Evolutionary conservation across 2,888 invertebrate genomes (phyloP), one percentile per base, ranked within the genome.

Genomic region (Sipha maydis): DNA sequence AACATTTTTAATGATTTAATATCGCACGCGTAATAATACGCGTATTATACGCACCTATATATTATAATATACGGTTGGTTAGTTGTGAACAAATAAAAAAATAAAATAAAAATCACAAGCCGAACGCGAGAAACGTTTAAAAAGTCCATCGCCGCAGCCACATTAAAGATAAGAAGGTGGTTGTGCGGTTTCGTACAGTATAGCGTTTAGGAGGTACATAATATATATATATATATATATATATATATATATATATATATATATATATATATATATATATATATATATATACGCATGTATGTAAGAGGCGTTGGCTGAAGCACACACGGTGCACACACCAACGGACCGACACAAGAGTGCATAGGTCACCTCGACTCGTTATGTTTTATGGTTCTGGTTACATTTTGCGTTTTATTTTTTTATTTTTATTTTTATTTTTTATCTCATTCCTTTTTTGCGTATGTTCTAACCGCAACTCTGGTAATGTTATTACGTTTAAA

Each of bases 351-450:
- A 85, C 67, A 48, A 31, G 80, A 88, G 86, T 88, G 80, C 86
- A 88, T 80, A 88, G 86, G 86, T 88, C 80, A 88, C 75, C 80
- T 80, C 80, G 80, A 80, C 86, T 88, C 86, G 86, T 88, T 88
- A 88, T 80, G 86, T 88, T 88, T 88, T 88, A 88, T 80, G 75
- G 86, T 80, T 88, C 86, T 73, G 85, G 86, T 88, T 88, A 88
- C 86, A 86, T 80, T 86, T 86, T 86, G 86, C 54, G 79, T 71
- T 85, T 71, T 67, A 61, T 25, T 61, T 79, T 31, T 61, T 38
- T 67, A 38, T 67, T 21, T 34, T 31, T 17, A 28, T 61, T 79
- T 25, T 61, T 56, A 19, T 79, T 80, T 67, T 80, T 38, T 34
- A 61, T 34, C 61, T 38, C 1, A 28, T 56, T 79, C n/a, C n/a